These are phyloP conservation scores for Ia io DNA, from an alignment of 2,113 vertebrate genomes.

Conservation along the genomic window DNA sequence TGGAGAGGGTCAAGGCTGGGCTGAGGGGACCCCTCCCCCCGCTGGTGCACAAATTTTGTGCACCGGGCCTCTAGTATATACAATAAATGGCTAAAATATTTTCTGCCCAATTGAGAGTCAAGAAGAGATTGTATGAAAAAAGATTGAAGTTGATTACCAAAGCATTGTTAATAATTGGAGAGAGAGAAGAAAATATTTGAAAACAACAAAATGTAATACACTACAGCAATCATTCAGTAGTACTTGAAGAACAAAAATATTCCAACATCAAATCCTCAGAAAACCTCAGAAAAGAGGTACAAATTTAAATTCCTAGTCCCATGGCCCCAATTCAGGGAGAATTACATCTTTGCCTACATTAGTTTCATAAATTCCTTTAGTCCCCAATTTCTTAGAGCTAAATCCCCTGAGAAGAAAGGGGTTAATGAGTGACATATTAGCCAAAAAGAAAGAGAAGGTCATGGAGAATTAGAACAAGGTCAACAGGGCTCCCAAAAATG, in stretches of 20 bases:
- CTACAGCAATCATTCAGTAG: not conserved
- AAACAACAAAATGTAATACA: not conserved
- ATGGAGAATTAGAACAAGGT: not conserved
- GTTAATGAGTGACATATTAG: not conserved
- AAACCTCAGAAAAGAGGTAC: not conserved
- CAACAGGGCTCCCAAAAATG: not conserved
- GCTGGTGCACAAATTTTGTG: no score
- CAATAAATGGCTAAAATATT: conserved; percentile 32
- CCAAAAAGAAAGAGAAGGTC: not conserved
- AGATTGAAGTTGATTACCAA: not conserved
- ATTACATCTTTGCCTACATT: not conserved
- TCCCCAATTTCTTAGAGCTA: not conserved
- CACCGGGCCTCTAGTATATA: not conserved
- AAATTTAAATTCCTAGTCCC: not conserved
- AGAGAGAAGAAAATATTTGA: not conserved
- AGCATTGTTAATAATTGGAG: not conserved
- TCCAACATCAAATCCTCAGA: not conserved
- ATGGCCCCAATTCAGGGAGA: not conserved
- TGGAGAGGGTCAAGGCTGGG: no score
- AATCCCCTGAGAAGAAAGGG: not conserved
- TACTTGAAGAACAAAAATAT: not conserved
- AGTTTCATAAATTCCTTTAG: conserved; percentile 50
- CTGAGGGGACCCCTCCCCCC: no score
- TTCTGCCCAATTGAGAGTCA: conserved; percentile 35
- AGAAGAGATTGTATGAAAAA: conserved; percentile 40